These are phyloP conservation scores for Eufriesea mexicana DNA, from an alignment of 1,140 invertebrate genomes.

Conservation along the genomic window DNA sequence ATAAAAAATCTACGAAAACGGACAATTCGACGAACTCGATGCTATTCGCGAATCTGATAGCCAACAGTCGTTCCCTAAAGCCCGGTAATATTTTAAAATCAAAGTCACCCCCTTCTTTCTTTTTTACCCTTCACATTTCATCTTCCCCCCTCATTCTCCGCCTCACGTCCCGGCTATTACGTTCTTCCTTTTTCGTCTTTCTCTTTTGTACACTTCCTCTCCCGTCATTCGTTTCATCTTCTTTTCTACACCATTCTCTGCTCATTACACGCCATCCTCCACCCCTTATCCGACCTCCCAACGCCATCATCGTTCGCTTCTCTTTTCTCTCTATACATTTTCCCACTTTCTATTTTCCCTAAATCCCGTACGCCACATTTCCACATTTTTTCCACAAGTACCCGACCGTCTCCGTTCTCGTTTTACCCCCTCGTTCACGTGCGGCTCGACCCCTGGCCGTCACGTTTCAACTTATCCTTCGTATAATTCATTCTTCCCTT, in stretches of 20 bases:
- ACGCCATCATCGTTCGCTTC: background rate
- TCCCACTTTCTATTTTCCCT: background rate
- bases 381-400: background rate
- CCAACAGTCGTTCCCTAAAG: background rate
- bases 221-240: background rate
- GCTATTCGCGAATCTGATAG: background rate
- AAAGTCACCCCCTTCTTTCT: background rate
- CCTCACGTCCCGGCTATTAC: background rate
- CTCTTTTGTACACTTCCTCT: background rate
- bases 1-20: background rate
- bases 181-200: background rate
- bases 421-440: background rate
- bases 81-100: conserved; percentile 16
- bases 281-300: too few species aligned
- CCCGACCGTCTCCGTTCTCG: background rate
- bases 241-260: background rate
- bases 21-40: background rate
- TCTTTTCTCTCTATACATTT: background rate
- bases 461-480: conserved; percentile 1
- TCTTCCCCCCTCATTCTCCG: too few species aligned
- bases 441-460: background rate
- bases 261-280: background rate
- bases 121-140: background rate
- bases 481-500: conserved; percentile 25
- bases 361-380: background rate